Conservation (phyloP, 2,888 invertebrate species). For the Meloe dianella region DNA sequence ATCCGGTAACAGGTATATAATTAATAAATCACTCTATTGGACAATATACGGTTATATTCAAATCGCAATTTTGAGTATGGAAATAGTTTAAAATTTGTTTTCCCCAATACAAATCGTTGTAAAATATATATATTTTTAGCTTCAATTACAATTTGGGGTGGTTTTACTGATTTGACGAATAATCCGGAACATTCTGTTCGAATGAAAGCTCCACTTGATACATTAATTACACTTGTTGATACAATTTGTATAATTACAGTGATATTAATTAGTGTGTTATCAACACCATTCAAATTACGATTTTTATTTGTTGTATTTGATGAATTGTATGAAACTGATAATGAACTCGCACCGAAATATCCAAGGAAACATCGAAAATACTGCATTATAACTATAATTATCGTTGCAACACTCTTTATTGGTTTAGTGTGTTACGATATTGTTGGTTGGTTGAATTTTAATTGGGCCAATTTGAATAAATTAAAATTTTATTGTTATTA, state of each 20-base stretch:
- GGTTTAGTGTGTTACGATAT: constrained; percentile 36
- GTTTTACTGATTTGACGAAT: neutral
- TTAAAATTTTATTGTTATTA: constrained; percentile 62
- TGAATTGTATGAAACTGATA: constrained; percentile 37
- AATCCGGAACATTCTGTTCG: neutral
- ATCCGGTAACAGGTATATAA: neutral
- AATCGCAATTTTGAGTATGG: neutral
- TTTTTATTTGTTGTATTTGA: constrained; percentile 38
- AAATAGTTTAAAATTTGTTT: neutral
- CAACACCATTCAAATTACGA: constrained; percentile 40
- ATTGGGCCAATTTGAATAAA: constrained; percentile 18
- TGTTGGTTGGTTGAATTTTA: constrained; percentile 28
- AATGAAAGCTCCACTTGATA: neutral
- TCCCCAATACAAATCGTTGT: too few relatives aligned
- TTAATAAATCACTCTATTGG: neutral
- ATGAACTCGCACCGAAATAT: constrained; percentile 33
- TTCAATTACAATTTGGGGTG: neutral
- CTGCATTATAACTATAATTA: constrained; percentile 32
- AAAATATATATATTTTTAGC: neutral
- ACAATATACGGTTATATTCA: neutral
- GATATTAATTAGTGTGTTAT: constrained; percentile 7
- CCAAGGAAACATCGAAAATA: constrained; percentile 26
- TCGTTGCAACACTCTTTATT: constrained; percentile 17
- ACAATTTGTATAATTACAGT: neutral
- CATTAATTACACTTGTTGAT: neutral